A percentile compares a stretch with the other conserved stretches of the same genome.
Evolutionary conservation across 2,797 vertebrate species (phyloP).

Genomic region (Silurus lanzhouensis): DNA sequence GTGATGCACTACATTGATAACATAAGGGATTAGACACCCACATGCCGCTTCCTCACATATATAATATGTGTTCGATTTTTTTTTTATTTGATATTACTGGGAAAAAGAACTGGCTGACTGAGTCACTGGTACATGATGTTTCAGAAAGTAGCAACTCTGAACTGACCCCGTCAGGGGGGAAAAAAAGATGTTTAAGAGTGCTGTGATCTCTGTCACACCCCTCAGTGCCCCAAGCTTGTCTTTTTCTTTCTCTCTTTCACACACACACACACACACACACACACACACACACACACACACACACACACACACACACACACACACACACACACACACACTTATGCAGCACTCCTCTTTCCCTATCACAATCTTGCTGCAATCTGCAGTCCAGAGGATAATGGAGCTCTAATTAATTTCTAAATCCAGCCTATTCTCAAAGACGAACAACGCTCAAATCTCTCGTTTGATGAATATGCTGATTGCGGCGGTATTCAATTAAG

Average conservation of each 20-base stretch:
- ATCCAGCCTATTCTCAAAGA: constrained; percentile 61
- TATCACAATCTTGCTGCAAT: constrained; percentile 39
- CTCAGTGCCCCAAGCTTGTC: constrained; percentile 33
- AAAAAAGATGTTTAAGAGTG: constrained; percentile 31
- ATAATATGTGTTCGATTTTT: neutral
- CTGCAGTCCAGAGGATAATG: constrained; percentile 50
- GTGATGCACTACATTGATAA: neutral
- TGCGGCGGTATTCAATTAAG: constrained; percentile 60
- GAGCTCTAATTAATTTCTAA: constrained; percentile 60
- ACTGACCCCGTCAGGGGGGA: constrained; percentile 17
- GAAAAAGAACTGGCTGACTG: neutral
- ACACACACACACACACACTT: constrained; percentile 11
- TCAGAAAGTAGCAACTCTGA: constrained; percentile 16
- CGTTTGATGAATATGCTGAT: constrained; percentile 60
- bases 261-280: neutral
- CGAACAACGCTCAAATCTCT: constrained; percentile 54
- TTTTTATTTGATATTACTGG: neutral
- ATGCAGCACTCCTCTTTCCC: constrained; percentile 21
- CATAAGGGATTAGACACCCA: neutral
- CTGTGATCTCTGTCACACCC: constrained; percentile 45
- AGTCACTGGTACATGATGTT: constrained; percentile 6
- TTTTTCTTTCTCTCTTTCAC: constrained; percentile 1
- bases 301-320: constrained; percentile 13
- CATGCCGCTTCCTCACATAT: neutral
- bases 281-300: constrained; percentile 4